Conservation (phyloP, 2,888 invertebrate genomes). For the Lasioglossum villosulum region DNA sequence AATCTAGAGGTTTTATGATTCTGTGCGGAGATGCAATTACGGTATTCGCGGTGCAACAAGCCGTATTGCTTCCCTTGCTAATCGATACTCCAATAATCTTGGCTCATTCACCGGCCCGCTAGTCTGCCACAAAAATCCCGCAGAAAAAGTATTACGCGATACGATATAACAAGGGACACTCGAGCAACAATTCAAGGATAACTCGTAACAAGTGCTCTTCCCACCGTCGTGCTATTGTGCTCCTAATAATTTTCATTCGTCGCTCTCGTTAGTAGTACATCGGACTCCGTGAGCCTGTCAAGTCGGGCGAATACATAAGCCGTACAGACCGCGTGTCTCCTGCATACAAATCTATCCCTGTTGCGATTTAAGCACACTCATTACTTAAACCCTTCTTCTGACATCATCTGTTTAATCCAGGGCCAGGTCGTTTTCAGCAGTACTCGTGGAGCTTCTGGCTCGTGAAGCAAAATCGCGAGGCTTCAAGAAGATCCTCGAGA, state of each 20-base stretch:
- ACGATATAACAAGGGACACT: constrained; percentile 9
- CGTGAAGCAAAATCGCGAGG: constrained; percentile 42
- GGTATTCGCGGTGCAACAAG: background rate
- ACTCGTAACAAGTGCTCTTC: constrained; percentile 2
- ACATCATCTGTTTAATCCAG: constrained; percentile 5
- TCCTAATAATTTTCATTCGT: background rate
- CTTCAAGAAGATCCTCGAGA: constrained; percentile 44
- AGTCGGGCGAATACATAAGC: background rate
- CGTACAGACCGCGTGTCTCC: constrained; percentile 5
- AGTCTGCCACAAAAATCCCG: background rate
- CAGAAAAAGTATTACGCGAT: constrained; percentile 1
- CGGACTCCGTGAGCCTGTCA: background rate
- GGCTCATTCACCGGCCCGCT: background rate
- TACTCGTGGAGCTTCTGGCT: constrained; percentile 23
- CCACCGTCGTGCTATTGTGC: background rate
- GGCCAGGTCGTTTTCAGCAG: constrained; percentile 15
- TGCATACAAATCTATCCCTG: background rate
- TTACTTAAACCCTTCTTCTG: constrained; percentile 6
- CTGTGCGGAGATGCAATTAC: background rate
- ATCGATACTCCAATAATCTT: constrained; percentile 13
- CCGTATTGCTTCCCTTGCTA: background rate
- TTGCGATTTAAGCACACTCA: constrained; percentile 4
- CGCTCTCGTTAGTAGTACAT: background rate
- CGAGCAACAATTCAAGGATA: constrained; percentile 1
- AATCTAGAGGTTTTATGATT: background rate